These are phyloP conservation scores for Antechinus flavipes DNA, from an alignment of 2,113 vertebrate species.

Conservation along the genomic window DNA sequence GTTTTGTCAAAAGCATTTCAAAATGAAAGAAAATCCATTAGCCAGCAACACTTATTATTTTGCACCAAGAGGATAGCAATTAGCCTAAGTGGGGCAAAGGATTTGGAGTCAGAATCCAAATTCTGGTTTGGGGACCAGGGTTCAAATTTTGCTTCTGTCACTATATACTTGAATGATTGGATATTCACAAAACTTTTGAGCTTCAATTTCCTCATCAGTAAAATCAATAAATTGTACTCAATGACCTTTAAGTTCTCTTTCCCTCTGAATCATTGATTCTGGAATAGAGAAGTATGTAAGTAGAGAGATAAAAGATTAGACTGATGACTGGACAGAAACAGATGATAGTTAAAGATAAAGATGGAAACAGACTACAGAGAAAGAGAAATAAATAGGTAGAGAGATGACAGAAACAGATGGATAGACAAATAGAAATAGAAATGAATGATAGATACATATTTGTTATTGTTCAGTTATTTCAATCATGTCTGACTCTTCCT, in stretches of 20 bases:
- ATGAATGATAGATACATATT: background rate
- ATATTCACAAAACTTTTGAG: background rate
- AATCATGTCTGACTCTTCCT: too few species aligned
- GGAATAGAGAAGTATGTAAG: background rate
- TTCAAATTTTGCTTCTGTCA: background rate
- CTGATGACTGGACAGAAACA: background rate
- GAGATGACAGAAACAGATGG: background rate
- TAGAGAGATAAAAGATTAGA: background rate
- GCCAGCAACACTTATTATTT: too few species aligned
- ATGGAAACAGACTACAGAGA: too few species aligned
- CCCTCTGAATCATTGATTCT: background rate
- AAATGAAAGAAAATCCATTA: too few species aligned
- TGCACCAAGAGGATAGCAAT: background rate
- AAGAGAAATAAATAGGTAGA: too few species aligned
- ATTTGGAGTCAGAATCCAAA: background rate
- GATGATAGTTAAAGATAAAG: background rate
- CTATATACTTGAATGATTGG: background rate
- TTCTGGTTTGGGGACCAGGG: background rate
- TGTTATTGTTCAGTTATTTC: too few species aligned
- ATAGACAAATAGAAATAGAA: background rate
- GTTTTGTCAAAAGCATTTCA: background rate
- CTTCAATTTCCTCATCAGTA: background rate
- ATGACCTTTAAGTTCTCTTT: background rate
- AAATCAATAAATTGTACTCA: background rate
- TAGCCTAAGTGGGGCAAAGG: background rate